Conservation (phyloP, 2,888 invertebrate genomes). For the Cistogaster globosa region DNA sequence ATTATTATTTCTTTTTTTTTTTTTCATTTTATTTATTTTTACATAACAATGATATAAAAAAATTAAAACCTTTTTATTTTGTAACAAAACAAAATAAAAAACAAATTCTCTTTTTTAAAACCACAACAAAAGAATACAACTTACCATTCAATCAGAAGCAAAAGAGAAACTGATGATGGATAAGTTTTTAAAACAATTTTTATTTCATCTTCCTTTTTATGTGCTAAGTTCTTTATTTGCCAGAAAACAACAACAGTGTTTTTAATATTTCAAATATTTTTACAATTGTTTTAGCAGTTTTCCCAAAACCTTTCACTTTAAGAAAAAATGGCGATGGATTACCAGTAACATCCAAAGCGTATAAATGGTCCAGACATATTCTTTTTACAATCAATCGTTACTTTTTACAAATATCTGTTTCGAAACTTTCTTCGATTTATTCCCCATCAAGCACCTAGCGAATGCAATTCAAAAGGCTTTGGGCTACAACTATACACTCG, state of each 20-base stretch:
- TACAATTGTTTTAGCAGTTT: no score
- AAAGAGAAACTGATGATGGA: constrained; percentile 28
- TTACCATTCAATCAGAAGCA: not conserved
- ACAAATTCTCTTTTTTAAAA: not conserved
- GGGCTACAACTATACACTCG: no score
- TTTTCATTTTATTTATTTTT: constrained; percentile 2
- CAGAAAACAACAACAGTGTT: not conserved
- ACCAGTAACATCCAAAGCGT: no score
- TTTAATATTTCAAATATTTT: no score
- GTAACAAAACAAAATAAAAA: constrained; percentile 22
- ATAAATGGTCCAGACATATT: no score
- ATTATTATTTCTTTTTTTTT: constrained; percentile 28
- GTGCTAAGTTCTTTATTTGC: constrained; percentile 10
- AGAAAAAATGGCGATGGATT: no score
- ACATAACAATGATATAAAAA: not conserved
- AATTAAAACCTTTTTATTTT: constrained; percentile 24
- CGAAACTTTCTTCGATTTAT: no score
- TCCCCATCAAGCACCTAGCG: no score
- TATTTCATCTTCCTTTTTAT: not conserved
- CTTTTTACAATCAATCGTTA: no score
- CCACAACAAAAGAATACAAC: constrained; percentile 8
- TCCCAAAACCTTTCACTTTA: no score
- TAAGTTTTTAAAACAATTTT: constrained; percentile 55
- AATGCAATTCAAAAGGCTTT: no score
- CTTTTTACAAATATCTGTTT: no score